Evolutionary conservation across 2,888 invertebrate genomes (phyloP).

Genomic region (Mayetiola destructor): DNA sequence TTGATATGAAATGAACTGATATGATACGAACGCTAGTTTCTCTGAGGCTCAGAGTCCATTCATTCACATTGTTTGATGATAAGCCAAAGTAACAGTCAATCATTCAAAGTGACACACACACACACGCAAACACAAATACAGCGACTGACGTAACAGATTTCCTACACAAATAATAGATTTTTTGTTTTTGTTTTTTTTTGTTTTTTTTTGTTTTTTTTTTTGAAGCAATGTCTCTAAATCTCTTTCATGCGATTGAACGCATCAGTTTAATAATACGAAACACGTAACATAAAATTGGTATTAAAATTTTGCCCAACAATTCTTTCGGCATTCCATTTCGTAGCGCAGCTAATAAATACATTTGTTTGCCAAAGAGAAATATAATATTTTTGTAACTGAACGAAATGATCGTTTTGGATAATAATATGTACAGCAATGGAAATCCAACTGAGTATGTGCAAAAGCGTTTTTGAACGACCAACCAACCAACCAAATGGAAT

Average conservation of each 20-base stretch:
- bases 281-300: slow-evolving; percentile 4
- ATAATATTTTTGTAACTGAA: no score
- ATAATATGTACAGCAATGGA: not conserved
- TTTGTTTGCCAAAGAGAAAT: not conserved
- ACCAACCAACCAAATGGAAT: not conserved
- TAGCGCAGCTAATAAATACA: not conserved
- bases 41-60: no score
- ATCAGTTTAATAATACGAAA: no score
- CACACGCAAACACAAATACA: not conserved
- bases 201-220: no score
- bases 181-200: no score
- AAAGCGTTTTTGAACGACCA: not conserved
- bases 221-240: no score
- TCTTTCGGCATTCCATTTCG: not conserved
- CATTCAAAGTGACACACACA: not conserved
- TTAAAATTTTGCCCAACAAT: not conserved
- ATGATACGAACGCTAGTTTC: slow-evolving; percentile 7
- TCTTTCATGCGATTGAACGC: no score
- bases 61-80: slow-evolving; percentile 2
- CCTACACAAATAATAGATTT: no score
- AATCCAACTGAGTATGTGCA: no score
- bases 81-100: not conserved
- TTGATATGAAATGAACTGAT: not conserved
- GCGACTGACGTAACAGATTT: no score
- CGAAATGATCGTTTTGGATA: not conserved